A percentile compares a stretch with the other conserved stretches of the same genome.
phyloP scores from a whole-genome alignment of 2,888 invertebrate genomes.

The Galerucella calmariensis region DNA sequence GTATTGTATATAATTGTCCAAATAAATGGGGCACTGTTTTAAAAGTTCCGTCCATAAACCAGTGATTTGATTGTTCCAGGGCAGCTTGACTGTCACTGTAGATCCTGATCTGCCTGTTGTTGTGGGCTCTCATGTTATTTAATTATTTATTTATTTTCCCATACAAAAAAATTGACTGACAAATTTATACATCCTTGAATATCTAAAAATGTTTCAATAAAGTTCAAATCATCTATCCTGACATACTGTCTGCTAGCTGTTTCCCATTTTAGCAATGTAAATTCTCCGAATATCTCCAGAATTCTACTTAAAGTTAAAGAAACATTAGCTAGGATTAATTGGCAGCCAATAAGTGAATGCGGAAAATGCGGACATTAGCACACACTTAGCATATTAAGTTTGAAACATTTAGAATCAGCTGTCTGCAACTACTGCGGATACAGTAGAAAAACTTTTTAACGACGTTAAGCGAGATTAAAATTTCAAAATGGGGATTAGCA shows the following conservation, averaged over 20 bases:
- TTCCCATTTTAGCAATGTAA: neutral
- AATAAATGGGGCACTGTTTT: too few relatives aligned
- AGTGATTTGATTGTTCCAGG: too few relatives aligned
- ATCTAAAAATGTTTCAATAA: too few relatives aligned
- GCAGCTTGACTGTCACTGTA: too few relatives aligned
- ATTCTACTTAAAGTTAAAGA: slow-evolving; percentile 21
- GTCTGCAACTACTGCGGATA: neutral
- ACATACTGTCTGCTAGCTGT: neutral
- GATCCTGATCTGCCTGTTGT: too few relatives aligned
- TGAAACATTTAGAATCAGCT: neutral
- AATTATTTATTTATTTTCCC: too few relatives aligned
- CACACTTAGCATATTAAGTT: slow-evolving; percentile 32
- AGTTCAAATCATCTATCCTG: neutral
- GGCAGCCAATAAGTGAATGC: slow-evolving; percentile 27
- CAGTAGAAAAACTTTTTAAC: slow-evolving; percentile 21
- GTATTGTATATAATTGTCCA: too few relatives aligned
- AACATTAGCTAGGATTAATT: slow-evolving; percentile 23
- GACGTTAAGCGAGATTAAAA: slow-evolving; percentile 22
- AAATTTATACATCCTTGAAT: too few relatives aligned
- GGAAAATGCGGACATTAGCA: slow-evolving; percentile 29
- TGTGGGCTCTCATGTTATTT: too few relatives aligned
- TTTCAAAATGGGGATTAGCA: slow-evolving; percentile 14
- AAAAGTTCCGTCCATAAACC: too few relatives aligned
- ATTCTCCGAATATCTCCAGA: neutral
- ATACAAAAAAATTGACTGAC: too few relatives aligned